Percentiles rank a stretch among this genome's conserved stretches.
Evolutionary conservation across 2,113 vertebrate species (phyloP).

Genomic region (Indicator maculatus): DNA sequence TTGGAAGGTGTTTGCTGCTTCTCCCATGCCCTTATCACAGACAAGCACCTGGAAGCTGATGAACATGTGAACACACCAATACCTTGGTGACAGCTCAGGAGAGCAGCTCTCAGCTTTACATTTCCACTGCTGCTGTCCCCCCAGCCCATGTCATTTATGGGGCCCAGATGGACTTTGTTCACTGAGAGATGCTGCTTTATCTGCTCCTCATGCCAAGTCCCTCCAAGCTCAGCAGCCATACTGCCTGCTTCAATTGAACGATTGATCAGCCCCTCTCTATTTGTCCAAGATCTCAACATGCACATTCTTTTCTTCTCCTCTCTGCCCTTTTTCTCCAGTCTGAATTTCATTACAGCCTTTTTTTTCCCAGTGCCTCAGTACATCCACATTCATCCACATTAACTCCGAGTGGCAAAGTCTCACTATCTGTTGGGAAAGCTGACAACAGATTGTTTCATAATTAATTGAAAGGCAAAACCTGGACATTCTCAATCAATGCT

Average conservation of each 20-base stretch:
- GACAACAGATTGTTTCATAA: slow-evolving; percentile 66
- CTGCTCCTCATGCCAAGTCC: not conserved
- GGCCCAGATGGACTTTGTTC: not conserved
- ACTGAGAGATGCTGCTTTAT: not conserved
- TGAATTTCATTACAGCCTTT: slow-evolving; percentile 40
- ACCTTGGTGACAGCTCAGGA: not conserved
- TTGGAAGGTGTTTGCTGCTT: not conserved
- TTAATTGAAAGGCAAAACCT: slow-evolving; percentile 69
- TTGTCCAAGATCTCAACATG: slow-evolving; percentile 6
- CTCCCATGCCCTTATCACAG: fast-evolving
- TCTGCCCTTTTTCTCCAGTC: slow-evolving; percentile 3
- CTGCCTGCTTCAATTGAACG: not conserved
- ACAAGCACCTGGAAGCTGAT: not conserved
- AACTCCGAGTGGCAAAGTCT: slow-evolving; percentile 51
- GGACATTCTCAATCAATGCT: slow-evolving; percentile 60
- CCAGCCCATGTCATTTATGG: not conserved
- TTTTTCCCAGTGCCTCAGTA: not conserved
- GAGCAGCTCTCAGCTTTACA: not conserved
- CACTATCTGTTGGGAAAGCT: slow-evolving; percentile 43
- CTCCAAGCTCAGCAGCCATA: not conserved
- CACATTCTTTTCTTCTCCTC: not conserved
- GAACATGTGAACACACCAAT: fast-evolving
- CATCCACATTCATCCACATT: slow-evolving; percentile 38
- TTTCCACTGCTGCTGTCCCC: fast-evolving
- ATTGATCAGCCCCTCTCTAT: slow-evolving; percentile 34